These are phyloP conservation scores for Enteromius thamalakanensis DNA, from an alignment of 2,797 vertebrate species.

Conservation along the genomic window DNA sequence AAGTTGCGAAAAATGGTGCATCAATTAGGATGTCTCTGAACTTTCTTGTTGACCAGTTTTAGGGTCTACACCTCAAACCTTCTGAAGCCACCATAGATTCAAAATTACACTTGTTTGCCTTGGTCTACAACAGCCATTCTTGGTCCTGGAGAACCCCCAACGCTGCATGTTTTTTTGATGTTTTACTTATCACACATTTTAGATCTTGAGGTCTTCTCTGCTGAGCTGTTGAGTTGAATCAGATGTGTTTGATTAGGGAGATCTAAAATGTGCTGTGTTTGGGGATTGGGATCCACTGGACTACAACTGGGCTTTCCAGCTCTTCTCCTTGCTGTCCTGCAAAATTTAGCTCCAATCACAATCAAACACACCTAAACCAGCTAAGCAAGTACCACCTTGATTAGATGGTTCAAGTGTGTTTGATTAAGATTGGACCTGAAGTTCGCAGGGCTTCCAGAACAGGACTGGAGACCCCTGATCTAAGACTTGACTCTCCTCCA, in stretches of 20 bases:
- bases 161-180: neutral
- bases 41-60: neutral
- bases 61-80: neutral
- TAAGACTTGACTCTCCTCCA: neutral
- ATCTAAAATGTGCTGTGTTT: neutral
- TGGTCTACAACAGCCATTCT: neutral
- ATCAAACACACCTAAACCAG: neutral
- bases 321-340: neutral
- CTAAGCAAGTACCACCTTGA: neutral
- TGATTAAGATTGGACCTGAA: neutral
- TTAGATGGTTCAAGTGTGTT: neutral
- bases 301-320: neutral
- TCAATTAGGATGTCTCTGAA: neutral
- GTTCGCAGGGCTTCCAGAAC: neutral
- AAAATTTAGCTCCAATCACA: neutral
- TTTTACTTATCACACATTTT: neutral
- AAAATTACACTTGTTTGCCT: neutral
- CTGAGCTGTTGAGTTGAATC: neutral
- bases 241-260: neutral
- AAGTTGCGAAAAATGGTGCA: neutral
- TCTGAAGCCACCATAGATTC: neutral
- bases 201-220: neutral
- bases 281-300: neutral
- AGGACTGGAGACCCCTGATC: neutral
- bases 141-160: neutral